Conservation (phyloP, 1,140 invertebrate species). For the Heliconius hermathena region DNA sequence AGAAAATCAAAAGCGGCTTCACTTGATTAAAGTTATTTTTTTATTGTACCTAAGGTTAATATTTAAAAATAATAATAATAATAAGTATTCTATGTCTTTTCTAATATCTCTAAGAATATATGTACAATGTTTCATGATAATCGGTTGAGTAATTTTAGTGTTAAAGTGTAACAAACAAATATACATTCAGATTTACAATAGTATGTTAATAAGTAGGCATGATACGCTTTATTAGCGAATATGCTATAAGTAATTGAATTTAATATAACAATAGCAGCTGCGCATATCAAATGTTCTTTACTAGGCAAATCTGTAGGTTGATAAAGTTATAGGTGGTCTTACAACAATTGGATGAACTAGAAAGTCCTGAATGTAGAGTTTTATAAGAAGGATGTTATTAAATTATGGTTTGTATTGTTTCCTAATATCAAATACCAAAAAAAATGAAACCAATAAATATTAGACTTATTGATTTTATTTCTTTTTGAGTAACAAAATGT, state of each 20-base stretch:
- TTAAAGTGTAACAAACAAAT: too few species aligned
- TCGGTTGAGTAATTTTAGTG: too few species aligned
- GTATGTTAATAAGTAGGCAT: neutral
- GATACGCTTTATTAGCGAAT: neutral
- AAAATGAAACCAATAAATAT: too few species aligned
- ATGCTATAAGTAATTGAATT: neutral
- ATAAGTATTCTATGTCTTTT: neutral
- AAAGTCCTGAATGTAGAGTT: neutral
- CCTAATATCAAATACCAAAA: too few species aligned
- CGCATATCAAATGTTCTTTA: neutral
- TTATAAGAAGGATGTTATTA: neutral
- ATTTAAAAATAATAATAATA: too few species aligned
- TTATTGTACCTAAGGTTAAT: too few species aligned
- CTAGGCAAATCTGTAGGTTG: neutral
- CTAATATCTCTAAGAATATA: neutral
- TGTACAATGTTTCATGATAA: too few species aligned
- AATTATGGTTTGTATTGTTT: too few species aligned
- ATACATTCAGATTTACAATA: neutral
- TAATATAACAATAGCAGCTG: neutral
- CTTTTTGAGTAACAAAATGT: too few species aligned
- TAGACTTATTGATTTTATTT: too few species aligned
- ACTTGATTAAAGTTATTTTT: too few species aligned
- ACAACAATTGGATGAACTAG: neutral
- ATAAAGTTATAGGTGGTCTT: slow-evolving; percentile 2
- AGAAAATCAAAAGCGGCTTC: too few species aligned